These are phyloP conservation scores for Tragopan temminckii DNA, from an alignment of 2,797 vertebrate genomes.

Conservation along the genomic window DNA sequence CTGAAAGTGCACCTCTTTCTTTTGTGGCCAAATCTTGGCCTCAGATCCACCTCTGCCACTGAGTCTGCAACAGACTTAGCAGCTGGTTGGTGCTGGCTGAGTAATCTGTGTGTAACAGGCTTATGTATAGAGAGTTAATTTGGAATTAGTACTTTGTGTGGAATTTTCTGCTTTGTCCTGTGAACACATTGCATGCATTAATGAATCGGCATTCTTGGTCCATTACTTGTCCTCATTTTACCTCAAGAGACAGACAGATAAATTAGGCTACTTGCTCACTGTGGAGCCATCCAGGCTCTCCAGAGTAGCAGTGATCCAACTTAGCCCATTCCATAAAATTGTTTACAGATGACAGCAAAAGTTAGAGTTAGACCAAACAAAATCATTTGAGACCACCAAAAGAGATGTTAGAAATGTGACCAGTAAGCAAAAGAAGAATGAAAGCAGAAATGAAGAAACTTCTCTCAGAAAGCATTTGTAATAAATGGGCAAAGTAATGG, in stretches of 20 bases:
- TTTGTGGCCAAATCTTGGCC: neutral
- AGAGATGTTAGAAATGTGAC: constrained; percentile 12
- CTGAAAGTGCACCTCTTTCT: neutral
- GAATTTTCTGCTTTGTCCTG: neutral
- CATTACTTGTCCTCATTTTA: constrained; percentile 10
- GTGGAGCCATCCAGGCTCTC: constrained; percentile 24
- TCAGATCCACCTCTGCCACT: neutral
- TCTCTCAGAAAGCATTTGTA: neutral
- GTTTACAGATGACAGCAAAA: constrained; percentile 49
- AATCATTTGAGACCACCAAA: constrained; percentile 73
- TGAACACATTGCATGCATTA: neutral
- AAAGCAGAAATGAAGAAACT: neutral
- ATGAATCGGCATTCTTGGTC: neutral
- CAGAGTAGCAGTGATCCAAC: constrained; percentile 7
- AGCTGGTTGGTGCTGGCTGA: neutral
- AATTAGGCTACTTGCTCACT: constrained; percentile 12
- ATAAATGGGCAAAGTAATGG: neutral
- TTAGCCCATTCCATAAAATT: constrained; percentile 31
- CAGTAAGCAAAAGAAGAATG: constrained; percentile 10
- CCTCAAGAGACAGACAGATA: constrained; percentile 18
- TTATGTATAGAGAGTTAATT: neutral
- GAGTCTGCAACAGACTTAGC: neutral
- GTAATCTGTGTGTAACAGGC: neutral
- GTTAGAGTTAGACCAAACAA: constrained; percentile 70
- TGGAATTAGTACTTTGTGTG: neutral